A percentile compares a stretch with the other conserved stretches of the same genome.
Evolutionary conservation across 2,113 vertebrate species (phyloP).

Genomic region (Erythrolamprus reginae): DNA sequence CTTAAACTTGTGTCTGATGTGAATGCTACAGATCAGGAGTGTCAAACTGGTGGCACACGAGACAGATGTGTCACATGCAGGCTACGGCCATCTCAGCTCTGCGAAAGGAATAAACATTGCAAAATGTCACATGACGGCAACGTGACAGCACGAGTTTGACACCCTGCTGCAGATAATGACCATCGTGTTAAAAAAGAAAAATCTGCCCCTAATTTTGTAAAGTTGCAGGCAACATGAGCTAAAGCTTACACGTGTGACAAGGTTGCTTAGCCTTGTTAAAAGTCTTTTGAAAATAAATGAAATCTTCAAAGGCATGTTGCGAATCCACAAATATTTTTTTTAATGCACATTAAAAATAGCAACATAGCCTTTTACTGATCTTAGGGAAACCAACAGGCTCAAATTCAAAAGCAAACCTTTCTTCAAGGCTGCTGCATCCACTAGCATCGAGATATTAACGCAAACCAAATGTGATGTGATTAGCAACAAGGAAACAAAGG

Average conservation of each 20-base stretch:
- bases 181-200: background rate
- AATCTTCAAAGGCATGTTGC: background rate
- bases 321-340: background rate
- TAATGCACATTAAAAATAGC: background rate
- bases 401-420: background rate
- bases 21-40: background rate
- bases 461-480: background rate
- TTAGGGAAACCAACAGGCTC: background rate
- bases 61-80: too few relatives aligned
- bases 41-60: too few relatives aligned
- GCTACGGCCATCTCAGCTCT: too few relatives aligned
- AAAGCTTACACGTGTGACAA: background rate
- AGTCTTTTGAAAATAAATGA: background rate
- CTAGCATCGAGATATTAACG: background rate
- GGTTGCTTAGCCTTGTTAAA: background rate
- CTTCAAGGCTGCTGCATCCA: background rate
- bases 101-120: too few relatives aligned
- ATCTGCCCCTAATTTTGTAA: background rate
- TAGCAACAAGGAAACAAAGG: background rate
- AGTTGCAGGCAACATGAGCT: background rate
- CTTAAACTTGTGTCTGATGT: background rate
- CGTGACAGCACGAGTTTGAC: too few relatives aligned
- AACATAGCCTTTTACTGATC: background rate
- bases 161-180: too few relatives aligned
- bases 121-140: too few relatives aligned